These are phyloP conservation scores for Euplexia lucipara DNA, from an alignment of 2,888 invertebrate genomes.

Conservation along the genomic window DNA sequence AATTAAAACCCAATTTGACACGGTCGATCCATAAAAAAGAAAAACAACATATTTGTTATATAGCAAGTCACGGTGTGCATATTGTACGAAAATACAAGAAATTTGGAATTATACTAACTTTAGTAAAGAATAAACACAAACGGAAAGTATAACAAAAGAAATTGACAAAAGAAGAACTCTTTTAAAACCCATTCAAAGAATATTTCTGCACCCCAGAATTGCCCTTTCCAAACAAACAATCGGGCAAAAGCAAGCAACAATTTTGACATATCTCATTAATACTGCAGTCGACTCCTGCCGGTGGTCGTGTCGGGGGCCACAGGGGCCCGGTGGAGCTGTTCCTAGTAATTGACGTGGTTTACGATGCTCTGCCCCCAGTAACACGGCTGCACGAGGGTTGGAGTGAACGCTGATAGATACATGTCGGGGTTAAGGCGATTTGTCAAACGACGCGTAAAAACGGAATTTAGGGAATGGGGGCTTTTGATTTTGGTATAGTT, in stretches of 20 bases:
- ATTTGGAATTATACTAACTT: no score
- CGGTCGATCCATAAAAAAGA: no score
- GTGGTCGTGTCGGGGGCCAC: conserved; percentile 21
- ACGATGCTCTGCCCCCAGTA: conserved; percentile 59
- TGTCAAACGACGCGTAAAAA: conserved; percentile 31
- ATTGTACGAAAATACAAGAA: no score
- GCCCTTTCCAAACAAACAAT: conserved; percentile 40
- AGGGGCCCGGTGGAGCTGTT: conserved; percentile 54
- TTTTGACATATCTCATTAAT: conserved; percentile 57
- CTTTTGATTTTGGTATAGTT: conserved; percentile 18
- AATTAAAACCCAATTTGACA: neutral
- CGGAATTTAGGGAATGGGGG: conserved; percentile 13
- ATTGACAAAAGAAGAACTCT: neutral
- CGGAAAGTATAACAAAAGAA: no score
- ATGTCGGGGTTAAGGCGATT: conserved; percentile 47
- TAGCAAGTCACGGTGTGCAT: no score
- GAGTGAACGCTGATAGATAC: conserved; percentile 49
- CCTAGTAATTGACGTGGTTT: conserved; percentile 74
- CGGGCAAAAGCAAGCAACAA: conserved; percentile 37
- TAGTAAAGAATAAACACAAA: no score
- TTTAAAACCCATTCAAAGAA: conserved; percentile 5
- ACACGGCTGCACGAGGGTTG: conserved; percentile 23
- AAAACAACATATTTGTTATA: no score
- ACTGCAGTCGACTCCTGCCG: conserved; percentile 28
- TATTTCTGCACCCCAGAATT: conserved; percentile 3